phyloP scores from a whole-genome alignment of 2,113 vertebrate genomes.

The Nyctereutes procyonoides region DNA sequence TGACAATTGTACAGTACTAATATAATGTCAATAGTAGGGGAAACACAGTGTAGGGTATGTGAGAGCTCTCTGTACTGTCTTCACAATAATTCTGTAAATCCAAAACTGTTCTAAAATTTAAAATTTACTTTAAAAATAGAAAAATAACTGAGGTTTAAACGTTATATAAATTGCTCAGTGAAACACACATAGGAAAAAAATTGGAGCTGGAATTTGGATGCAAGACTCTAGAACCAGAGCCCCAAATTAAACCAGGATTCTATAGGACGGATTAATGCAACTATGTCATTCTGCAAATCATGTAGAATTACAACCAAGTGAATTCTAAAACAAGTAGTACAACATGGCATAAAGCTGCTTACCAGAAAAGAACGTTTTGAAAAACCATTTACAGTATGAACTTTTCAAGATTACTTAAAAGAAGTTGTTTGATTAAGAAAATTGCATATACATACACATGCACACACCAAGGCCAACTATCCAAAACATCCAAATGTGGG shows the following conservation, averaged over 20 bases:
- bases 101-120: neutral
- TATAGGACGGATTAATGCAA: neutral
- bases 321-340: neutral
- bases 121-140: neutral
- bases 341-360: neutral
- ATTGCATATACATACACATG: neutral
- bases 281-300: neutral
- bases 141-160: neutral
- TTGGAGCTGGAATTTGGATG: neutral
- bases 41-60: neutral
- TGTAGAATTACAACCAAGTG: neutral
- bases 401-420: neutral
- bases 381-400: neutral
- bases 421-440: neutral
- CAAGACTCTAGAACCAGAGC: neutral
- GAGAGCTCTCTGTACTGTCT: neutral
- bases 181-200: neutral
- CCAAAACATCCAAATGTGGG: constrained; percentile 12
- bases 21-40: neutral
- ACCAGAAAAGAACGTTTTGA: neutral
- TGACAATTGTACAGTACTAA: neutral
- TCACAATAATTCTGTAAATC: neutral
- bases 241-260: neutral
- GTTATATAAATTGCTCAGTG: neutral
- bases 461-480: too few relatives aligned